These are phyloP conservation scores for Rana temporaria DNA, from an alignment of 2,113 vertebrate genomes.

Conservation along the genomic window DNA sequence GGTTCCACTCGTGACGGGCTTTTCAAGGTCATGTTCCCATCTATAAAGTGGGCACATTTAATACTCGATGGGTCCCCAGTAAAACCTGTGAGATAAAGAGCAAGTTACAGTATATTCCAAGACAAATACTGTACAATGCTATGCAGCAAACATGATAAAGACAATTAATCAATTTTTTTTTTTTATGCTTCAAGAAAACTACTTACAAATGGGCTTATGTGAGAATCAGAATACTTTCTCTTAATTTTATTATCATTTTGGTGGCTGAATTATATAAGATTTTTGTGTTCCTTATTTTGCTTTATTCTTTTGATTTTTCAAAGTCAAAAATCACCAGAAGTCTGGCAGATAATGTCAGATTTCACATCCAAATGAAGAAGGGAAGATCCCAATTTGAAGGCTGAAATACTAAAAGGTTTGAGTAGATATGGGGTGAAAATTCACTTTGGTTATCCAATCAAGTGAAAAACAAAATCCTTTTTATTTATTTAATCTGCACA, in stretches of 20 bases:
- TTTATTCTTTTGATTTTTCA: too few species aligned
- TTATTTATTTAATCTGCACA: too few species aligned
- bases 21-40: neutral
- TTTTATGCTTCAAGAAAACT: neutral
- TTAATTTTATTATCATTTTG: neutral
- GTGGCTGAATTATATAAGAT: neutral
- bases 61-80: neutral
- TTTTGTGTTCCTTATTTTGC: neutral
- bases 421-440: too few species aligned
- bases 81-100: neutral
- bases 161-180: neutral
- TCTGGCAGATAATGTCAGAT: too few species aligned
- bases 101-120: neutral
- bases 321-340: too few species aligned
- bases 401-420: too few species aligned
- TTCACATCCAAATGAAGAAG: too few species aligned
- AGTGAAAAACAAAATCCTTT: too few species aligned
- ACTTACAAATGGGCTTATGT: neutral
- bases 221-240: neutral
- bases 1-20: neutral
- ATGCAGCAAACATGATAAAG: neutral
- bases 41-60: slow-evolving; percentile 11
- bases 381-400: too few species aligned
- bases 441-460: too few species aligned
- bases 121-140: too few species aligned